Evolutionary conservation across 2,888 invertebrate species (phyloP).

Genomic region (Eurois occulta): DNA sequence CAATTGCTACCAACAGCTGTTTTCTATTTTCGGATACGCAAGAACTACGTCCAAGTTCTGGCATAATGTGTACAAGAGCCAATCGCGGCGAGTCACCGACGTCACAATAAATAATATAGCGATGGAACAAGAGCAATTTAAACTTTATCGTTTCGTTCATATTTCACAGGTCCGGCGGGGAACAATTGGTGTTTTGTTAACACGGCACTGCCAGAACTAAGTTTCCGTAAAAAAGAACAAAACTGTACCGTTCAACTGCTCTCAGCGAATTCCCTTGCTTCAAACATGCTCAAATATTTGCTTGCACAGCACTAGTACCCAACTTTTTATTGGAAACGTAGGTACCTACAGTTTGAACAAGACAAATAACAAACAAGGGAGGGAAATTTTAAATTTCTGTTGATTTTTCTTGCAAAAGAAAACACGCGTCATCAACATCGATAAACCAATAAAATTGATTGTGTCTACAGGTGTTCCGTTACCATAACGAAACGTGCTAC

Average conservation of each 20-base stretch:
- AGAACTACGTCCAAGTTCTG: conserved; percentile 5
- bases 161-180: conserved; percentile 56
- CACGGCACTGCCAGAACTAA: conserved; percentile 41
- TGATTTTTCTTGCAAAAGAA: conserved; percentile 42
- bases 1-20: neutral
- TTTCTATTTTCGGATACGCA: conserved; percentile 17
- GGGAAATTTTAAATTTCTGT: conserved; percentile 42
- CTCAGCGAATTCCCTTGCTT: conserved; percentile 26
- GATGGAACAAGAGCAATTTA: conserved; percentile 70
- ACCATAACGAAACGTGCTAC: too few species aligned
- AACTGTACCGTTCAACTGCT: conserved; percentile 23
- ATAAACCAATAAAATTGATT: conserved; percentile 19
- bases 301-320: conserved; percentile 7
- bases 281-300: conserved; percentile 42
- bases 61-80: conserved; percentile 29
- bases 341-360: conserved; percentile 51
- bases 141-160: conserved; percentile 69
- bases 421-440: conserved; percentile 19
- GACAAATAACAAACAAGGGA: conserved; percentile 58
- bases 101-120: conserved; percentile 57
- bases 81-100: conserved; percentile 37
- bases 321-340: conserved; percentile 39
- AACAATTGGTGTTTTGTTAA: conserved; percentile 61
- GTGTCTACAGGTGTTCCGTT: too few species aligned
- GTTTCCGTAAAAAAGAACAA: conserved; percentile 49